phyloP scores from a whole-genome alignment of 2,113 vertebrate genomes.

The Ailurus styani region DNA sequence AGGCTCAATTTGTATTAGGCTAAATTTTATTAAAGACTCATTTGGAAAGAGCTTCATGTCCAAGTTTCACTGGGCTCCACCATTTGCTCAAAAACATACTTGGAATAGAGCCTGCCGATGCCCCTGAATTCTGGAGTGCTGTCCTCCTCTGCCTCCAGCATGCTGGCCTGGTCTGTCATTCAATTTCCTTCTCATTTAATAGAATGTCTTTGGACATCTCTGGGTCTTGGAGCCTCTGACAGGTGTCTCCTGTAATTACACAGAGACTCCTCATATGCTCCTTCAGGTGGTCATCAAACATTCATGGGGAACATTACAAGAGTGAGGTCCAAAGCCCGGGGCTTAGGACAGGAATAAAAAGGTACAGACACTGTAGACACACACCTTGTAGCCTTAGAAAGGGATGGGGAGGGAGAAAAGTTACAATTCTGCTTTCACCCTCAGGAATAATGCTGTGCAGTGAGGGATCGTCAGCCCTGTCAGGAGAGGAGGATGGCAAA shows the following conservation, averaged over 20 bases:
- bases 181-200: slow-evolving; percentile 13
- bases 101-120: neutral
- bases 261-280: neutral
- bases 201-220: slow-evolving; percentile 13
- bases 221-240: neutral
- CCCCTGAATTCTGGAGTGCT: fast-evolving
- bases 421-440: neutral
- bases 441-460: neutral
- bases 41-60: slow-evolving; percentile 72
- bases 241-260: neutral
- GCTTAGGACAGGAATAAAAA: neutral
- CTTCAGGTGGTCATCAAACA: neutral
- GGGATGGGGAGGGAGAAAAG: neutral
- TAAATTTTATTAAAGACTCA: slow-evolving; percentile 81
- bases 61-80: neutral
- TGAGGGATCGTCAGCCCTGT: fast-evolving
- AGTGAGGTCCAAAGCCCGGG: neutral
- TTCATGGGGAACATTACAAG: neutral
- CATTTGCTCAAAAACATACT: slow-evolving; percentile 26
- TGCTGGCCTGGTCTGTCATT: neutral
- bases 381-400: neutral
- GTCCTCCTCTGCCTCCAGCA: neutral
- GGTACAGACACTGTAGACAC: neutral
- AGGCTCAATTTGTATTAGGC: slow-evolving; percentile 76
- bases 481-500: neutral